These are phyloP conservation scores for Chrysotoxum bicinctum DNA, from an alignment of 2,888 invertebrate species.

Conservation along the genomic window DNA sequence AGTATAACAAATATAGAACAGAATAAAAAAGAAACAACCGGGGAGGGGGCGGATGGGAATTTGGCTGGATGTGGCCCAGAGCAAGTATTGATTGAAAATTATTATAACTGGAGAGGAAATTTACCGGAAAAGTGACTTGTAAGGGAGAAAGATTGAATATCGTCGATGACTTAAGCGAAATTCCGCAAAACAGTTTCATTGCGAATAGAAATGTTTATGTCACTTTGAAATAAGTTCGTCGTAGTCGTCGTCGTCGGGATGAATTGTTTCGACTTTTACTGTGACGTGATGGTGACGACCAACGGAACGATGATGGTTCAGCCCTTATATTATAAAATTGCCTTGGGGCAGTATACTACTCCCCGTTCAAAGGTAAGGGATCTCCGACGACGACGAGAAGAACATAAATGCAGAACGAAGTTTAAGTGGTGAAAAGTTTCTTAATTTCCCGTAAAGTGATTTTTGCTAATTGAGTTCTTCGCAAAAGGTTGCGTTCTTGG, in stretches of 20 bases:
- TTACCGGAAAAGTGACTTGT: conserved; percentile 80
- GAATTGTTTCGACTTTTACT: conserved; percentile 49
- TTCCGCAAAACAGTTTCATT: conserved; percentile 55
- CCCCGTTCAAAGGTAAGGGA: neutral
- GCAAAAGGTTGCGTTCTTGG: conserved; percentile 31
- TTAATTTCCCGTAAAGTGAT: conserved; percentile 73
- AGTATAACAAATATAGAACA: conserved; percentile 53
- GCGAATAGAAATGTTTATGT: conserved; percentile 70
- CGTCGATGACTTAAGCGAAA: conserved; percentile 67
- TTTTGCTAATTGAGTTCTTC: conserved; percentile 70
- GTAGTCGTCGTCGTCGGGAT: neutral
- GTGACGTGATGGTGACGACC: neutral
- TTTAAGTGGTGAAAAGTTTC: conserved; percentile 73
- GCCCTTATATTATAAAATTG: neutral
- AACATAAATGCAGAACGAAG: conserved; percentile 38
- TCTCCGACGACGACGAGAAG: neutral
- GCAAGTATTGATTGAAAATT: conserved; percentile 80
- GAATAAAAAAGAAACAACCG: neutral
- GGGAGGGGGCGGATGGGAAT: neutral
- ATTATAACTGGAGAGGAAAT: conserved; percentile 80
- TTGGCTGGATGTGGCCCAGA: conserved; percentile 61
- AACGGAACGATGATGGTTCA: neutral
- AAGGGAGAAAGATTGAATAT: conserved; percentile 72
- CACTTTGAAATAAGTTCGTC: conserved; percentile 31
- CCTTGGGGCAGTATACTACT: neutral